Evolutionary conservation across 2,113 vertebrate genomes (phyloP).

Genomic region (Ictidomys tridecemlineatus): DNA sequence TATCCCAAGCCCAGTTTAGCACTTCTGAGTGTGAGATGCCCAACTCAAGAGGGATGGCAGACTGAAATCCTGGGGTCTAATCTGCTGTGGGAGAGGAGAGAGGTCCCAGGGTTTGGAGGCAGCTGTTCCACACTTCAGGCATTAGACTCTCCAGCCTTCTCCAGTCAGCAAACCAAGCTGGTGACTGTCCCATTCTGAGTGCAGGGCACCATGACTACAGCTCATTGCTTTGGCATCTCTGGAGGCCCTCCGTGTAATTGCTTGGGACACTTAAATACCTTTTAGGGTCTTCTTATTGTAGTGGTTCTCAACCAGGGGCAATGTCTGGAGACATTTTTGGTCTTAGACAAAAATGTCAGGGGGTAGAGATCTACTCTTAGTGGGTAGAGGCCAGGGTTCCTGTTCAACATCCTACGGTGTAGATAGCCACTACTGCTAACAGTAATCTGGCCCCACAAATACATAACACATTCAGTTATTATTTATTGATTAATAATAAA

Average conservation of each 20-base stretch:
- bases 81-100: neutral
- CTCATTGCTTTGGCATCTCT: neutral
- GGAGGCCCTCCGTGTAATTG: neutral
- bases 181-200: neutral
- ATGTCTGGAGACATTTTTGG: constrained; percentile 1
- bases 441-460: neutral
- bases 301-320: neutral
- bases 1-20: neutral
- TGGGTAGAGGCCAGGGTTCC: neutral
- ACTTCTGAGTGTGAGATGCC: neutral
- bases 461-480: neutral
- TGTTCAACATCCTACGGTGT: neutral
- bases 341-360: neutral
- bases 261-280: neutral
- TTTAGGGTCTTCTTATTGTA: neutral
- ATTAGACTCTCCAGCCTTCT: neutral
- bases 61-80: neutral
- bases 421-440: neutral
- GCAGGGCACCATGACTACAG: neutral
- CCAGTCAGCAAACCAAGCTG: neutral
- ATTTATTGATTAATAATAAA: neutral
- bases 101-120: neutral
- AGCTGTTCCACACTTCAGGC: neutral
- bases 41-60: neutral
- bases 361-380: neutral